phyloP scores from a whole-genome alignment of 2,888 invertebrate genomes.

The Pseudeuparius sepicola region DNA sequence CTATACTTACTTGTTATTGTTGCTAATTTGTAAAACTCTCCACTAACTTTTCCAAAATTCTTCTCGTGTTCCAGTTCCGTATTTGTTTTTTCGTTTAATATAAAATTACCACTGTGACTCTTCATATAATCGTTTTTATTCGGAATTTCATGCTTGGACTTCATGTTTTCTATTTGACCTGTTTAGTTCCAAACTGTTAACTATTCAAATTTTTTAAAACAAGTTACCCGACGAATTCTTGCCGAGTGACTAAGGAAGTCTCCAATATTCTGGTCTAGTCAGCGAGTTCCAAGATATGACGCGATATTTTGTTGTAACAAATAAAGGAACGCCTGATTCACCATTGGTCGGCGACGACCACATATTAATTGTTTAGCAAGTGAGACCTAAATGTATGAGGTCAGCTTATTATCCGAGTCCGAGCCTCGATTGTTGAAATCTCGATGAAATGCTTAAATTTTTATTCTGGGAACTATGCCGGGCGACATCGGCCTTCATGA shows the following conservation, averaged over 20 bases:
- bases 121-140: constrained; percentile 29
- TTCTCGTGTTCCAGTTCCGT: constrained; percentile 23
- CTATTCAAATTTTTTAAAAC: constrained; percentile 9
- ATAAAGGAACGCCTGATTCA: too few species aligned
- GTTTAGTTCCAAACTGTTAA: constrained; percentile 3
- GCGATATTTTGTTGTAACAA: too few species aligned
- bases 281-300: constrained; percentile 14
- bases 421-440: too few species aligned
- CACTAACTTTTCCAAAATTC: constrained; percentile 23
- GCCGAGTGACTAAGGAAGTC: constrained; percentile 11
- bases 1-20: constrained; percentile 17
- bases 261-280: constrained; percentile 12
- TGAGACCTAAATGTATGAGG: too few species aligned
- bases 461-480: too few species aligned
- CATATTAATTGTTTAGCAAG: too few species aligned
- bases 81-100: constrained; percentile 29
- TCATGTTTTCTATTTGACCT: constrained; percentile 20
- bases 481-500: too few species aligned
- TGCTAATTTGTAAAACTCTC: constrained; percentile 17
- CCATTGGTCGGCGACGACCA: too few species aligned
- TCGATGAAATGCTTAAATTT: too few species aligned
- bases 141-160: constrained; percentile 24
- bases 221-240: constrained; percentile 17
- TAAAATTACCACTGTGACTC: constrained; percentile 28
- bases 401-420: too few species aligned